Base-by-base conservation (phyloP, 1,140 invertebrate genomes). In the Eulimnadia texana region DNA sequence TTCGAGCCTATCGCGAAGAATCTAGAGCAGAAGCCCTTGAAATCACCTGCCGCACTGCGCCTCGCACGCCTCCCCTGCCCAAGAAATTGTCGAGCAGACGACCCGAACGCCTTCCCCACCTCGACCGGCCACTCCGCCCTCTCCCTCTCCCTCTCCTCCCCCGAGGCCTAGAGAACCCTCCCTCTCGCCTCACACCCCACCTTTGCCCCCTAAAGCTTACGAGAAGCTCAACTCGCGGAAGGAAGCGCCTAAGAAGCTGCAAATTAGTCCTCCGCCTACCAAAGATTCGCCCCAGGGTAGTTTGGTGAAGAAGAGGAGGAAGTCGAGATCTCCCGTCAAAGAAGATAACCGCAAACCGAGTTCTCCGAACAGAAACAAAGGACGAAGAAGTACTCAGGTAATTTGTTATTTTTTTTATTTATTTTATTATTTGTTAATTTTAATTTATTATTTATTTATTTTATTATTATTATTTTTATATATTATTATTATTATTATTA, bases 151-250 rank as follows among this genome's bases (percentile, higher is more conserved):
- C n/a, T 25, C 23, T 28, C 58, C 59, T 2, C 25, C 57, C 33
- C 29, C 55, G 47, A 63, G 62, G 19, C 57, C 62, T 20, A 42
- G 53, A 3, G 55, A 59, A n/a, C 63, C 63, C 19, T 25, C n/a
- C 13, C 22, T 50, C 24, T 77, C 78, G 2, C 75, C 79, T 2
- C 76, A 79, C 50, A 81, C 80, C 10, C 80, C 81, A 1, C 73
- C 80, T 6, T 69, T 78, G 16, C 78, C 78, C 6, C 77, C 77
- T 0, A 73, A 78, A 54, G 71, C 74, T 0, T 68, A 72, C 3
- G 78, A 77, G 1, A 65, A 64, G 47, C 64, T 47, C 58, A 66
- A 64, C 33, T 13, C 55, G 28, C 42, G 24, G 10, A 33, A 51
- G 55, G 20, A 11, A 53, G 20, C 20, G 16, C n/a, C 2, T 10